phyloP scores from a whole-genome alignment of 2,113 vertebrate genomes.

The Dicerorhinus sumatrensis region DNA sequence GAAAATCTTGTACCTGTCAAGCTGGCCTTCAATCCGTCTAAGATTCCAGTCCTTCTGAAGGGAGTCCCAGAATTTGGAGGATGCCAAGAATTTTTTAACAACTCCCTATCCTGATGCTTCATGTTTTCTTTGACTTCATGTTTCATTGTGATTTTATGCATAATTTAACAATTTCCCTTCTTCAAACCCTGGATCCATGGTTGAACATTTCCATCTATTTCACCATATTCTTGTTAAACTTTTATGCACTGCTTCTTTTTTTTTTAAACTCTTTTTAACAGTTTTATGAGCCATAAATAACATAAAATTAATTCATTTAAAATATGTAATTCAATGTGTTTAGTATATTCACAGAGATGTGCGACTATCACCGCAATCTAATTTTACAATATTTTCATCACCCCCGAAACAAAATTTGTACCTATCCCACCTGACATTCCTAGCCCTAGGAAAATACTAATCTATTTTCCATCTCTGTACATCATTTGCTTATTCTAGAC shows the following conservation, averaged over 20 bases:
- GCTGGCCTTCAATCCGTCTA: neutral
- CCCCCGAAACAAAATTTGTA: neutral
- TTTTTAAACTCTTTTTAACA: neutral
- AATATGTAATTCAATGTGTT: neutral
- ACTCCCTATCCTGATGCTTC: neutral
- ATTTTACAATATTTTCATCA: neutral
- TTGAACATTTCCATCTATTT: neutral
- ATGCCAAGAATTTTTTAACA: neutral
- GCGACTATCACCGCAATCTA: neutral
- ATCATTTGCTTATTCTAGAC: neutral
- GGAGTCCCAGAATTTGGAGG: neutral
- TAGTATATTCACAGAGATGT: neutral
- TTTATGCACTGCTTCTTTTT: neutral
- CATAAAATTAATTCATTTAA: no score
- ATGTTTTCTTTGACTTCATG: neutral
- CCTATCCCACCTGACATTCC: neutral
- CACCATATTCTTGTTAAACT: neutral
- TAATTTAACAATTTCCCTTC: neutral
- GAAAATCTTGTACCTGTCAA: neutral
- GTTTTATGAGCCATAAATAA: neutral
- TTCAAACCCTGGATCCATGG: neutral
- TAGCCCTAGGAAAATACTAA: neutral
- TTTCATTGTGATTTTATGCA: neutral
- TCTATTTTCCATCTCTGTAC: neutral
- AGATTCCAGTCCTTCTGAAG: neutral